Conservation (phyloP, 2,797 vertebrate species). For the Hoplostethus mediterraneus region DNA sequence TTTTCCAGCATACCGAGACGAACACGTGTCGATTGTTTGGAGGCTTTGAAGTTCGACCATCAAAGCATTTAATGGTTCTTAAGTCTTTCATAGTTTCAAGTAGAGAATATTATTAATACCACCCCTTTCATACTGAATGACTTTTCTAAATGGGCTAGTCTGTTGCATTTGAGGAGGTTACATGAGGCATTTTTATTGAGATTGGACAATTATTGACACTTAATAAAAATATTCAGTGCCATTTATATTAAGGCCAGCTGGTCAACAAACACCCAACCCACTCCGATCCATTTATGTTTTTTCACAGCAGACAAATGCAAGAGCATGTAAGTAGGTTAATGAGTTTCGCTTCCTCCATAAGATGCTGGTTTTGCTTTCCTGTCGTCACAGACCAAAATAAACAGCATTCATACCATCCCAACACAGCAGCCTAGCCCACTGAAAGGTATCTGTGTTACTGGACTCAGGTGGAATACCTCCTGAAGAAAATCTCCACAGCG, state of each 20-base stretch:
- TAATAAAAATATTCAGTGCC: no score
- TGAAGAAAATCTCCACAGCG: conserved; percentile 84
- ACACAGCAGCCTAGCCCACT: conserved; percentile 20
- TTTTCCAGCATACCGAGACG: no score
- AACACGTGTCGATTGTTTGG: no score
- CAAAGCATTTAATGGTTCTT: no score
- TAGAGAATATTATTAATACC: no score
- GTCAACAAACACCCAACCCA: neutral
- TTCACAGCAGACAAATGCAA: conserved; percentile 40
- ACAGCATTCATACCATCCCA: conserved; percentile 33
- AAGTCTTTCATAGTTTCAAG: no score
- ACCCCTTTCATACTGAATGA: no score
- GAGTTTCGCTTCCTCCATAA: conserved; percentile 67
- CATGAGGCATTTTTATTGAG: no score
- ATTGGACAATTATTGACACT: no score
- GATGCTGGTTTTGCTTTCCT: conserved; percentile 69
- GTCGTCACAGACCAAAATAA: conserved; percentile 61
- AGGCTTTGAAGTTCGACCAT: no score
- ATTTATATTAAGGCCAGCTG: neutral
- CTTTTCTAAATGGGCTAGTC: no score
- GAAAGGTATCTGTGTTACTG: neutral
- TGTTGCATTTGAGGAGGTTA: no score
- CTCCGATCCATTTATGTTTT: conserved; percentile 12
- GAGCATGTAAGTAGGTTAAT: conserved; percentile 65
- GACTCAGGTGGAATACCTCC: conserved; percentile 84